Percentiles rank a stretch among this genome's conserved stretches.
Evolutionary conservation across 2,888 invertebrate species (phyloP).

Genomic region (Apeira syringaria): DNA sequence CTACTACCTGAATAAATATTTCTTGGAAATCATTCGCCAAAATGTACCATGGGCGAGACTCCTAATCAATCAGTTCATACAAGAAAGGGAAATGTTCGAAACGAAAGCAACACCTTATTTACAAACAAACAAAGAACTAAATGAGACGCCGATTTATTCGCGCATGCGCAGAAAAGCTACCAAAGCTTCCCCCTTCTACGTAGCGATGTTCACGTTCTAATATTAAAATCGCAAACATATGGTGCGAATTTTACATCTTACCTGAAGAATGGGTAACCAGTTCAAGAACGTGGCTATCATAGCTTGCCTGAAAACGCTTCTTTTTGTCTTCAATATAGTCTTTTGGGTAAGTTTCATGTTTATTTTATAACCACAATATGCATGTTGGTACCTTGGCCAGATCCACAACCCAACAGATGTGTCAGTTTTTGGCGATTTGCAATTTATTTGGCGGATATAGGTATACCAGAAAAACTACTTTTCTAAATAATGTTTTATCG

Average conservation of each 20-base stretch:
- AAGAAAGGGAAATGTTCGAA: too few species aligned
- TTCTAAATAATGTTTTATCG: too few species aligned
- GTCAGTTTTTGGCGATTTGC: not conserved
- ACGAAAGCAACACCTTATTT: constrained; percentile 34
- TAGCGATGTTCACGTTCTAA: too few species aligned
- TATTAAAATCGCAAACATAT: too few species aligned
- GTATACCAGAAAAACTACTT: too few species aligned
- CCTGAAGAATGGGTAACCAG: constrained; percentile 86
- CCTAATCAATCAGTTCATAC: too few species aligned
- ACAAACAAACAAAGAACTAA: constrained; percentile 42
- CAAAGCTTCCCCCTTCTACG: constrained; percentile 19
- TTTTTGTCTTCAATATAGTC: constrained; percentile 91
- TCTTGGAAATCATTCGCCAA: too few species aligned
- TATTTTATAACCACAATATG: too few species aligned
- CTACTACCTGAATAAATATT: too few species aligned
- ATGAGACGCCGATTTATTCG: constrained; percentile 51
- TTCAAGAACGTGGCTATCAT: constrained; percentile 89
- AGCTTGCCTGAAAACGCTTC: constrained; percentile 89
- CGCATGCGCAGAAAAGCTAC: constrained; percentile 55
- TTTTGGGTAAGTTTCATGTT: constrained; percentile 88
- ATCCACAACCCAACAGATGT: constrained; percentile 26
- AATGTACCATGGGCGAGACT: too few species aligned
- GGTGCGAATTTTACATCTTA: too few species aligned
- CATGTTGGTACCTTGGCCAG: not conserved
- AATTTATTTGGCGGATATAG: too few species aligned